Conservation (phyloP, 2,113 vertebrate species). For the Polypterus bichir region DNA sequence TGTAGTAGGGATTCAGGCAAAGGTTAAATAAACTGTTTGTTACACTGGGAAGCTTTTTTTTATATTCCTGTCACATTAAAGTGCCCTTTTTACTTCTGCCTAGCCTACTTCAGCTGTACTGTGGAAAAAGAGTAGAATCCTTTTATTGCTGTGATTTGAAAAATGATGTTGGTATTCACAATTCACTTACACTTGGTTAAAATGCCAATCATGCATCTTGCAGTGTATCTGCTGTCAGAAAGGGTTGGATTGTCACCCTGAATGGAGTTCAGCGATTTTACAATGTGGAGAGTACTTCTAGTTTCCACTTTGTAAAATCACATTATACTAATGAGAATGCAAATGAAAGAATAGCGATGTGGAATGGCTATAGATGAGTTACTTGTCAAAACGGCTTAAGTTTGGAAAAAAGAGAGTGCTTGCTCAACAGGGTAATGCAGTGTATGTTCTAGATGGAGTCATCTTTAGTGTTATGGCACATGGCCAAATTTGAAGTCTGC, state of each 20-base stretch:
- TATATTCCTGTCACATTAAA: constrained; percentile 31
- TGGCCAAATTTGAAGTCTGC: constrained; percentile 51
- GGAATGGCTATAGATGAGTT: constrained; percentile 60
- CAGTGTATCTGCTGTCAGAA: constrained; percentile 42
- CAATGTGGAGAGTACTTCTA: constrained; percentile 36
- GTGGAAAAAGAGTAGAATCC: constrained; percentile 38
- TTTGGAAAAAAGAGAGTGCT: constrained; percentile 29
- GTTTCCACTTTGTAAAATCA: constrained; percentile 49
- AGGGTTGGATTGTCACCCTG: constrained; percentile 41
- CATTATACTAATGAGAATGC: constrained; percentile 77
- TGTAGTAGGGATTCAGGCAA: not conserved
- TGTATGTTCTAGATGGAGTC: constrained; percentile 43
- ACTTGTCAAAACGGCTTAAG: constrained; percentile 67
- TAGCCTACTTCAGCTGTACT: constrained; percentile 36
- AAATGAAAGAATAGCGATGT: constrained; percentile 68
- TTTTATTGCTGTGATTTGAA: constrained; percentile 41
- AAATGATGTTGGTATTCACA: constrained; percentile 47
- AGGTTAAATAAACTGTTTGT: constrained; percentile 2
- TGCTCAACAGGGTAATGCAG: constrained; percentile 20
- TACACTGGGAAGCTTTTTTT: constrained; percentile 3
- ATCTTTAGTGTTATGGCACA: constrained; percentile 40
- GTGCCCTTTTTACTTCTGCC: constrained; percentile 38
- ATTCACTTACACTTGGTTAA: constrained; percentile 45
- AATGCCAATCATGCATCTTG: constrained; percentile 53
- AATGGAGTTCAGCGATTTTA: constrained; percentile 33